Evolutionary conservation across 2,888 invertebrate genomes (phyloP), one percentile per base, ranked within the genome.

Genomic region (Tholera decimalis): DNA sequence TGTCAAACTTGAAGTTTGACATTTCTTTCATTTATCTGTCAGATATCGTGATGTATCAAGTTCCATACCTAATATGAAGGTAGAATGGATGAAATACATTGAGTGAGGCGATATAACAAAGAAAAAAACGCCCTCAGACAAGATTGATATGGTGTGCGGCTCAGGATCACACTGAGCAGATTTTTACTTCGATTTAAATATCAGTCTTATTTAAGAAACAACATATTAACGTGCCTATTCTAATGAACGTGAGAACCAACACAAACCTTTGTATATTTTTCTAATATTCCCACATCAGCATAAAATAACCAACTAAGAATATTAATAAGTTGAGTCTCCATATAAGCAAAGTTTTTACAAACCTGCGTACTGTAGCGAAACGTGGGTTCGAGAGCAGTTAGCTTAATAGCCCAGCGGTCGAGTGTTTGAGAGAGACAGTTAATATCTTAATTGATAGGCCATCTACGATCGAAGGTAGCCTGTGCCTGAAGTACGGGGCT

Each of bases 391-490:
- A 65, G 50, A 44, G 30, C 43, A 47, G 26, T 58, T 44, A 58
- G 9, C 51, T 13, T 69, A 60, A 63, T 43, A 30, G 46, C 30
- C 28, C 13, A 46, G 30, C 46, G 39, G 15, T 57, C 2, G 41
- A 77, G 58, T 72, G 59, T 67, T 66, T 41, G 54, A 24, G 57
- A 46, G 50, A 51, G 35, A 50, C 35, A 54, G 51, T 54, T 73
- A 77, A 57, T 76, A 66, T 77, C 78, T 58, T 73, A 73, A 73
- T 77, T 73, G 57, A 63, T 59, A 60, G 56, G 53, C 59, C 47
- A 69, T 69, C 55, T 61, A 55, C 41, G 35, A 6, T 15, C 6
- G 44, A 50, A 46, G 70, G 28, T 68, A 54, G 51, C 28, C 37
- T 30, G 15, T n/a, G 30, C 35, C 13, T 46, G 51, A 35, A 18